Base-by-base conservation (phyloP, 2,797 vertebrate genomes). In the Melopsittacus undulatus region DNA sequence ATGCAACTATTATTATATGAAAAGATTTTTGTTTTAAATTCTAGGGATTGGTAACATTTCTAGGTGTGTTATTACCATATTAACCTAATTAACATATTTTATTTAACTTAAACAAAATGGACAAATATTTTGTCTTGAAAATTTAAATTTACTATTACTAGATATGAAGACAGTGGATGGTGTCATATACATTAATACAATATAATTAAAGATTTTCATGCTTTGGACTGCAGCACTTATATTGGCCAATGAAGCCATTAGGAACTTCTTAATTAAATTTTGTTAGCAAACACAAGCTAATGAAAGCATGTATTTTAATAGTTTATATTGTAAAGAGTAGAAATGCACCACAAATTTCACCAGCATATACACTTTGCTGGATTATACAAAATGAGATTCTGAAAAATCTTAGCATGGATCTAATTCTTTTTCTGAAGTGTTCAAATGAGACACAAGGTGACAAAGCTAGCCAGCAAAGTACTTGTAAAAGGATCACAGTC, bases 281-380 rank as follows among this genome's bases (percentile, higher is more conserved):
- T 49, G 7, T 64, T 76, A 82, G 22, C 11, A 46, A 19, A 15
- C 3, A 8, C 0, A 0, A 13, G 3, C 4, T 87, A 57, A 57
- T 23, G 42, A 34, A 80, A 59, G 2, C 2, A 46, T 32, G 21
- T 24, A 18, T 18, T 80, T 62, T 34, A 46, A 48, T 34, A 29
- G 6, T 30, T 62, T 27, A 34, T 29, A 16, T 3, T 52, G 83
- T 59, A 36, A 77, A 45, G 18, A 20, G 10, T 42, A 81, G 15
- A 76, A 80, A 49, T 2, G 11, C 48, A 43, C 5, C 18, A 27
- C 23, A 74, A 30, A 75, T 74, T 2, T 42, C 3, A 30, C 23
- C 46, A n/a, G 5, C 6, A 48, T 4, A 59, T 7, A 16, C 26
- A 51, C 4, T 40, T 73, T 38, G 3, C 13, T 73, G 7, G 7